Percentiles rank a stretch among this genome's conserved stretches.
Evolutionary conservation across 2,888 invertebrate species (phyloP).

Genomic region (Scrobipalpa atriplicella): DNA sequence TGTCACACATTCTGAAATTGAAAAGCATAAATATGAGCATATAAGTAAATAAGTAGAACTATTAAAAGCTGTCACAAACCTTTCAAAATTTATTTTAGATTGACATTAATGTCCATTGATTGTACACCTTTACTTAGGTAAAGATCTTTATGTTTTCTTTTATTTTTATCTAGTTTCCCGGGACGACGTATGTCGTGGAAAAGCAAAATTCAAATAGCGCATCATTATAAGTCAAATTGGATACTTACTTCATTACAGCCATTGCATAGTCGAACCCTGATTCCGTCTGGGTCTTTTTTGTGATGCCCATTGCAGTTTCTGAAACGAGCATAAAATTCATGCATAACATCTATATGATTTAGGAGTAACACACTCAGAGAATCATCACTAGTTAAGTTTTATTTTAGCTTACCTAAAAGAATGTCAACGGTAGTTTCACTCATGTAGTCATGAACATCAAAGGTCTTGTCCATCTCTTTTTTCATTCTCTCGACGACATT

Average conservation of each 20-base stretch:
- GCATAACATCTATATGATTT: too few species aligned
- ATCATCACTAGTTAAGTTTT: background rate
- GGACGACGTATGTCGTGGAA: too few species aligned
- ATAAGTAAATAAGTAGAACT: too few species aligned
- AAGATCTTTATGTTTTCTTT: too few species aligned
- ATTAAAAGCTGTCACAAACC: too few species aligned
- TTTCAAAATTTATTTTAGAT: too few species aligned
- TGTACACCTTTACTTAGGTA: too few species aligned
- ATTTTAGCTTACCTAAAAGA: constrained; percentile 73
- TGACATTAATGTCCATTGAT: too few species aligned
- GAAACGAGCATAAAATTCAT: constrained; percentile 37
- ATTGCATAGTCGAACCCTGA: constrained; percentile 90
- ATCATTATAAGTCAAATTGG: background rate
- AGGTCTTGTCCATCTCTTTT: constrained; percentile 82
- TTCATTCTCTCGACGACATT: constrained; percentile 84
- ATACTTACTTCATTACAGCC: constrained; percentile 89
- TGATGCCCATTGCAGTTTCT: constrained; percentile 95
- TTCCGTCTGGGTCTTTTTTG: constrained; percentile 87
- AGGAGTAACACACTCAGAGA: too few species aligned
- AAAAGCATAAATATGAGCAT: background rate
- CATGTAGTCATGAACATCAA: constrained; percentile 88
- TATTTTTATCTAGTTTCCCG: too few species aligned
- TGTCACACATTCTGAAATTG: constrained; percentile 87
- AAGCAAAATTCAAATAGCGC: too few species aligned
- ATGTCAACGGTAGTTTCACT: constrained; percentile 89